Percentiles rank a stretch among this genome's conserved stretches.
phyloP scores from a whole-genome alignment of 2,797 vertebrate species.

The Brotula barbata region DNA sequence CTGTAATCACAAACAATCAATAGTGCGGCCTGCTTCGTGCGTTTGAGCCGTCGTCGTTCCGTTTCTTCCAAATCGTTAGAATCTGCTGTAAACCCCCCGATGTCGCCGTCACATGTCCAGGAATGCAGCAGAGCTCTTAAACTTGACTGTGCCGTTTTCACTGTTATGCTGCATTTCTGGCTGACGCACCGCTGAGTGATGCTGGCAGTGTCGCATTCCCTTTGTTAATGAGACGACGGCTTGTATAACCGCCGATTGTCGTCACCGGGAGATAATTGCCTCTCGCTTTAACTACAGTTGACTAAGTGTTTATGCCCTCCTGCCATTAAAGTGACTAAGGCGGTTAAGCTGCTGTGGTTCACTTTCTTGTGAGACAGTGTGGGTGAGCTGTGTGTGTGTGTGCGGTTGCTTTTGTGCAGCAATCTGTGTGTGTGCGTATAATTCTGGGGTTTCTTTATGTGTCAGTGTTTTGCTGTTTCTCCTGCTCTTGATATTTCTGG shows the following conservation, averaged over 20 bases:
- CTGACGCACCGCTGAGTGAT: slow-evolving; percentile 28
- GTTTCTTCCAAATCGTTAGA: background rate
- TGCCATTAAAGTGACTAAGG: slow-evolving; percentile 68
- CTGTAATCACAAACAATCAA: background rate
- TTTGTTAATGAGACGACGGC: slow-evolving; percentile 56
- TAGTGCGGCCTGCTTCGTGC: too few relatives aligned
- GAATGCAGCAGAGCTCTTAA: background rate
- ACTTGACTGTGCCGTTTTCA: slow-evolving; percentile 23
- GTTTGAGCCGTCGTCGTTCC: too few relatives aligned
- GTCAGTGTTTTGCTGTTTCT: too few relatives aligned
- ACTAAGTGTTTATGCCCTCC: slow-evolving; percentile 67
- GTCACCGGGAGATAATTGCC: slow-evolving; percentile 66
- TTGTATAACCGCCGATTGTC: slow-evolving; percentile 60
- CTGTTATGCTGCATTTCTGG: slow-evolving; percentile 19
- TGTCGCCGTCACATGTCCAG: background rate
- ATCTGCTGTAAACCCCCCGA: slow-evolving; percentile 2
- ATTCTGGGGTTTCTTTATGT: background rate
- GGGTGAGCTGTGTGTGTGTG: slow-evolving; percentile 18
- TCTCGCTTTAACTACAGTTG: slow-evolving; percentile 61
- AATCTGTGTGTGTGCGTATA: slow-evolving; percentile 1
- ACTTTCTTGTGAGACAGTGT: slow-evolving; percentile 27
- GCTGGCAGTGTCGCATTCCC: slow-evolving; percentile 33
- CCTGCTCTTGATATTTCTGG: too few relatives aligned
- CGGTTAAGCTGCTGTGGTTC: slow-evolving; percentile 31
- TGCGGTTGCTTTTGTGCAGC: slow-evolving; percentile 25